Evolutionary conservation across 2,113 vertebrate genomes (phyloP).

Genomic region (Peromyscus leucopus): DNA sequence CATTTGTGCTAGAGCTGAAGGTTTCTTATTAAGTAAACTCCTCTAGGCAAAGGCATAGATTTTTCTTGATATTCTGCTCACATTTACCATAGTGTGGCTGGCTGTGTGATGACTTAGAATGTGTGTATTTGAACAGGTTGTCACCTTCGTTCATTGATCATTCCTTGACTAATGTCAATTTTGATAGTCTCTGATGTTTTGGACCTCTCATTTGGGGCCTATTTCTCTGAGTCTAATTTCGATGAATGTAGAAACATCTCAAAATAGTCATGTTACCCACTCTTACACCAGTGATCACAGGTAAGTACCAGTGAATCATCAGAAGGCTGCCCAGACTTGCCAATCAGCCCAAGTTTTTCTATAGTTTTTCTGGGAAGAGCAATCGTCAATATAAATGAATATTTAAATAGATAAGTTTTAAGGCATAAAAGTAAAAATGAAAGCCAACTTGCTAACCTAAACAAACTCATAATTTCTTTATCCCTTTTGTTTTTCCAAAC

Average conservation of each 20-base stretch:
- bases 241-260: neutral
- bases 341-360: accelerated
- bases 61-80: neutral
- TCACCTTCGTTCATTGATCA: neutral
- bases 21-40: neutral
- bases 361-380: neutral
- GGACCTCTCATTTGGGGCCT: accelerated
- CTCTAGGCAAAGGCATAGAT: neutral
- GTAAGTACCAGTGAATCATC: neutral
- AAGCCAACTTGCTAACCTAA: conserved; percentile 1
- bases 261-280: neutral
- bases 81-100: neutral
- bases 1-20: neutral
- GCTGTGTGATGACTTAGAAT: too few species aligned
- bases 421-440: neutral
- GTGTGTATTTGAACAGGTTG: too few species aligned
- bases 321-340: neutral
- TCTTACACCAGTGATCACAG: neutral
- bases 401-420: neutral
- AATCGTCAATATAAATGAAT: neutral
- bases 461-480: neutral
- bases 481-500: neutral
- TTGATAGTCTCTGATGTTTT: neutral
- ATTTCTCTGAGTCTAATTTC: neutral
- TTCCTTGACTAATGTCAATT: neutral